phyloP scores from a whole-genome alignment of 1,140 invertebrate genomes.

The Adelges cooleyi region DNA sequence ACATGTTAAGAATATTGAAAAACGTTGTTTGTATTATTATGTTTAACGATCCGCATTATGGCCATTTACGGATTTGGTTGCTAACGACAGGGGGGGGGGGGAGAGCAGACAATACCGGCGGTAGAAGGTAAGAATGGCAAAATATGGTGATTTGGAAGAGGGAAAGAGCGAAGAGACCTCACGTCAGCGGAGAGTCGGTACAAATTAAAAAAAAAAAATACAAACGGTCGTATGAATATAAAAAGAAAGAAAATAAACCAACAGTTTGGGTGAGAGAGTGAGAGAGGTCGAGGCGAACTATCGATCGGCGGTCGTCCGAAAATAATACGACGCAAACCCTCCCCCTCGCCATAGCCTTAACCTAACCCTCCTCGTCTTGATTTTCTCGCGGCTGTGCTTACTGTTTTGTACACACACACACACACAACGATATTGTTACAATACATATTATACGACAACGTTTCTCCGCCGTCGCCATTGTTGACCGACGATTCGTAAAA shows the following conservation, averaged over 20 bases:
- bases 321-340: constrained; percentile 25
- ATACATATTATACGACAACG: background rate
- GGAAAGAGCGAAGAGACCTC: too few species aligned
- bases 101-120: too few species aligned
- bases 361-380: background rate
- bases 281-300: constrained; percentile 17
- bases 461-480: background rate
- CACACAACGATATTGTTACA: background rate
- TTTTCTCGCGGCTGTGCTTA: background rate
- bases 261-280: too few species aligned
- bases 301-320: constrained; percentile 27
- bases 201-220: background rate
- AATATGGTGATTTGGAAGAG: too few species aligned
- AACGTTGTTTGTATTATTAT: background rate
- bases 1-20: too few species aligned
- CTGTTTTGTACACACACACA: background rate
- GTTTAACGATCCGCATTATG: constrained; percentile 5
- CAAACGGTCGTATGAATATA: too few species aligned
- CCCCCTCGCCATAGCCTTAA: background rate
- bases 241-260: constrained; percentile 1
- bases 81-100: background rate
- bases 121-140: too few species aligned
- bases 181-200: background rate
- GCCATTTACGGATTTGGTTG: constrained; percentile 22
- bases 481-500: too few species aligned